Conservation (phyloP, 2,888 invertebrate species). For the Eupithecia vulgata region DNA sequence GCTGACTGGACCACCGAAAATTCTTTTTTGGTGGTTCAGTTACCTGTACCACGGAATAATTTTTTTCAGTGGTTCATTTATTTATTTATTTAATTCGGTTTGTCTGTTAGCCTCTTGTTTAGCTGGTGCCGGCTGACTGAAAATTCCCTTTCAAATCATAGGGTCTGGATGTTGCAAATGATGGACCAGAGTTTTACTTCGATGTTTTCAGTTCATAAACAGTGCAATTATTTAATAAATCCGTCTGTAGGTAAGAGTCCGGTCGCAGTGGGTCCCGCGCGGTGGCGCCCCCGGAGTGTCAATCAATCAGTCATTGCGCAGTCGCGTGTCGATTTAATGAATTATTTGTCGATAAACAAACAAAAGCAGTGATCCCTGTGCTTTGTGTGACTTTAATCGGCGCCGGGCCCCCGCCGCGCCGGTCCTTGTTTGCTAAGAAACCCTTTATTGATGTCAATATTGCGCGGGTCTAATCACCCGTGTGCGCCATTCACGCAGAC, state of each 20-base stretch:
- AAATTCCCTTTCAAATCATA: background rate
- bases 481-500: conserved; percentile 33
- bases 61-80: no score
- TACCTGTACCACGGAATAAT: no score
- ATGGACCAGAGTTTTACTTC: background rate
- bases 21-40: no score
- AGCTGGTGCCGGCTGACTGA: no score
- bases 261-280: conserved; percentile 16
- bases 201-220: background rate
- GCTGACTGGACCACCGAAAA: no score
- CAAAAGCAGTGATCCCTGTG: conserved; percentile 40
- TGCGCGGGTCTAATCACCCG: conserved; percentile 47
- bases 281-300: conserved; percentile 44
- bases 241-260: background rate
- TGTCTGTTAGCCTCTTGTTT: no score
- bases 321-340: conserved; percentile 71
- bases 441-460: conserved; percentile 46
- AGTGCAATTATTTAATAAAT: background rate
- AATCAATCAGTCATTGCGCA: conserved; percentile 58
- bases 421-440: conserved; percentile 23
- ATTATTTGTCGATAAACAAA: conserved; percentile 64
- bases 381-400: conserved; percentile 32
- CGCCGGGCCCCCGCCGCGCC: conserved; percentile 18
- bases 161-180: background rate
- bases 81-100: no score